These are phyloP conservation scores for Pardosa pseudoannulata DNA, from an alignment of 2,888 invertebrate species.

Conservation along the genomic window DNA sequence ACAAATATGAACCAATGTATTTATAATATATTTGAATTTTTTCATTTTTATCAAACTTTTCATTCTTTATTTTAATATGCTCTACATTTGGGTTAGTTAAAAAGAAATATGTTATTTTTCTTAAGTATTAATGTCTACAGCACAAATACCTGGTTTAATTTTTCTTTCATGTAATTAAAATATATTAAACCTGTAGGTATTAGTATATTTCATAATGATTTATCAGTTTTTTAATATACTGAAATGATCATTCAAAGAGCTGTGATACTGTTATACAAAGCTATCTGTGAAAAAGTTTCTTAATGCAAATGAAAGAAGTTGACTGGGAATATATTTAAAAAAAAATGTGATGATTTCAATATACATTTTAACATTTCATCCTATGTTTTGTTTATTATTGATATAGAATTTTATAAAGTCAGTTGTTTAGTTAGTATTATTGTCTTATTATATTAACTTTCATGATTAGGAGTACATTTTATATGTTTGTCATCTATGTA, in stretches of 20 bases:
- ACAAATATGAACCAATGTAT: not conserved
- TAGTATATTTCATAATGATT: not conserved
- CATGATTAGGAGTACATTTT: not conserved
- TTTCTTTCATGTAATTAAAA: not conserved
- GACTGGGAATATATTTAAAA: not conserved
- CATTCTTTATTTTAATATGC: not conserved
- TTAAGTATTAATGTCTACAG: not conserved
- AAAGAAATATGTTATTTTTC: not conserved
- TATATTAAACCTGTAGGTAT: not conserved
- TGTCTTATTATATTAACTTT: not conserved
- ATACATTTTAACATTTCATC: not conserved
- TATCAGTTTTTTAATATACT: not conserved
- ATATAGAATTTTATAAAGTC: not conserved
- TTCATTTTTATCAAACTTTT: not conserved
- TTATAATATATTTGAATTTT: no score
- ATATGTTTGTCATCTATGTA: not conserved
- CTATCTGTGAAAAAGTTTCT: not conserved
- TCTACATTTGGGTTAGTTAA: not conserved
- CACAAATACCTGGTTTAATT: not conserved
- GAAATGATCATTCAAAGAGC: not conserved
- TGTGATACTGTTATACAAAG: not conserved
- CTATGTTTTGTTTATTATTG: not conserved
- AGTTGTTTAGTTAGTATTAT: no score
- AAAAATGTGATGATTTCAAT: no score
- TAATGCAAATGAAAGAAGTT: not conserved